Base-by-base conservation (phyloP, 2,113 vertebrate species). In the Prochilodus magdalenae region DNA sequence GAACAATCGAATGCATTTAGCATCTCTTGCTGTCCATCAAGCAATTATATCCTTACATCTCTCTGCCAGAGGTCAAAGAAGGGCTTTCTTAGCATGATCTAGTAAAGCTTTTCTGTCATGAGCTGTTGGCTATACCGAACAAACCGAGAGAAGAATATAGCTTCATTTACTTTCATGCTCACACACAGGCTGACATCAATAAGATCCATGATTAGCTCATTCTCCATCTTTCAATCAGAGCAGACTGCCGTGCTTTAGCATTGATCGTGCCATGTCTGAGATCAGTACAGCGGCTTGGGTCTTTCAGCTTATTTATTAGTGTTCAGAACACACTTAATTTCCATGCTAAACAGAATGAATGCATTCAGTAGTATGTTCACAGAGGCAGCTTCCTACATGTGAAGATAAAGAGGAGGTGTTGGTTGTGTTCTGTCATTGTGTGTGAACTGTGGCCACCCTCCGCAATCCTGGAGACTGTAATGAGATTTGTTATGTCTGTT, bases 251-350 rank as follows among this genome's bases (percentile, higher is more conserved):
- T 18, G 36, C 40, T 63, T 57, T 62, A 24, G 67, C 22, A 77
- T 77, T 82, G 65, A 77, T 63, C 66, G 22, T 53, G 47, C 65
- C 49, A 69, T 24, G 49, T 59, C 51, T 59, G 10, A 71, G 53
- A 47, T 71, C 66, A 8, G 18, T 15, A n/a, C 22, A 60, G 33
- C n/a, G 40, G 55, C 24, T 57, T 57, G n/a, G 49, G 5, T 33
- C 66, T 72, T 29, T 53, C 24, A 73, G 69, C 27, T 55, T 0
- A 72, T 73, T 65, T 55, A 33, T 67, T 67, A 67, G 29, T 36
- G 36, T 33, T 33, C 65, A 67, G 65, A 36, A 22, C 65, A 67
- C 65, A 67, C 7, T 33, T 29, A 36, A 16, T 40, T 69, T 67
- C 30, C 30, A 11, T 40, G 66, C n/a, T 44, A n/a, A 44, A 40